phyloP scores from a whole-genome alignment of 2,888 invertebrate species.

The Zaprionus bogoriensis region DNA sequence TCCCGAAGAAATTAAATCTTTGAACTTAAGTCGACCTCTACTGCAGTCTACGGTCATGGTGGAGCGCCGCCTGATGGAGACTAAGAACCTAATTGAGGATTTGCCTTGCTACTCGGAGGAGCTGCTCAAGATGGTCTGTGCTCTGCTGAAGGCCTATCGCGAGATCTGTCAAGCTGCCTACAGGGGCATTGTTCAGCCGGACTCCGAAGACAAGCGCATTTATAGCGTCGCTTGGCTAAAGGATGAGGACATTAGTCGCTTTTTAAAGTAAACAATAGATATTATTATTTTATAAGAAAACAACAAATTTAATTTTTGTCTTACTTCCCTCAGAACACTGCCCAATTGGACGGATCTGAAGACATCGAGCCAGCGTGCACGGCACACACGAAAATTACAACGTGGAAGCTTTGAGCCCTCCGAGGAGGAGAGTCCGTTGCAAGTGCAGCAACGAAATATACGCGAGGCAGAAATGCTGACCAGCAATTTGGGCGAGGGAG shows the following conservation, averaged over 20 bases:
- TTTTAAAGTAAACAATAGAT: slow-evolving; percentile 87
- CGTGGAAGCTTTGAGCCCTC: slow-evolving; percentile 83
- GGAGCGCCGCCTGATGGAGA: slow-evolving; percentile 85
- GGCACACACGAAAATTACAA: slow-evolving; percentile 77
- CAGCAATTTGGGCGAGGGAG: slow-evolving; percentile 94
- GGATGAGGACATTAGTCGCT: slow-evolving; percentile 96
- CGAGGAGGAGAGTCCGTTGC: slow-evolving; percentile 90
- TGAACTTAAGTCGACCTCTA: slow-evolving; percentile 86
- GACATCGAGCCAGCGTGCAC: slow-evolving; percentile 75
- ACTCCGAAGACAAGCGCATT: slow-evolving; percentile 90
- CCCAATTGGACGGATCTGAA: slow-evolving; percentile 91
- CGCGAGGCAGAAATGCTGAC: slow-evolving; percentile 97
- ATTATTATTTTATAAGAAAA: too few species aligned
- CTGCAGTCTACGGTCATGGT: slow-evolving; percentile 89
- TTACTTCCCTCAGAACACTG: slow-evolving; percentile 85
- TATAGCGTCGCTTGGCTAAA: slow-evolving; percentile 95
- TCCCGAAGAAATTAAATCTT: slow-evolving; percentile 87
- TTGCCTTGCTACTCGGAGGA: slow-evolving; percentile 90
- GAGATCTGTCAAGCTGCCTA: slow-evolving; percentile 90
- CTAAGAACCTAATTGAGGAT: slow-evolving; percentile 87
- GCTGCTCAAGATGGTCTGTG: slow-evolving; percentile 88
- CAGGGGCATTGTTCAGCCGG: slow-evolving; percentile 89
- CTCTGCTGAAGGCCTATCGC: slow-evolving; percentile 88
- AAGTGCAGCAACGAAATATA: slow-evolving; percentile 90
- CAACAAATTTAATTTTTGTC: too few species aligned